These are phyloP conservation scores for Petrophora chlorosata DNA, from an alignment of 2,888 invertebrate genomes.

Conservation along the genomic window DNA sequence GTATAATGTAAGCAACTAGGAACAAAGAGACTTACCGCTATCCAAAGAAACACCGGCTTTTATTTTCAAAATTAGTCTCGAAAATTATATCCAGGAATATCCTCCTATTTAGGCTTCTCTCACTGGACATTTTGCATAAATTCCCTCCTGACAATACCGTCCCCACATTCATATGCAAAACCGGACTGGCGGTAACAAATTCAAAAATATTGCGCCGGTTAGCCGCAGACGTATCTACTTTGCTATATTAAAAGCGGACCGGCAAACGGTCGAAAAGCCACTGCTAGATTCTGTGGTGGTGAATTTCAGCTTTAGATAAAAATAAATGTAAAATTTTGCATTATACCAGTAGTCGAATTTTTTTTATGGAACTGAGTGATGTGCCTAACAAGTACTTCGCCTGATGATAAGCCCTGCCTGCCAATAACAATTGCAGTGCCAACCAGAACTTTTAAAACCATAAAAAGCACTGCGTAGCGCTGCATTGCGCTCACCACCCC, in stretches of 20 bases:
- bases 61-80: conserved; percentile 7
- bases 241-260: conserved; percentile 60
- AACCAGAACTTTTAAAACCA: too few relatives aligned
- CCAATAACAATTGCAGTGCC: too few relatives aligned
- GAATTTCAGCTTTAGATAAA: neutral
- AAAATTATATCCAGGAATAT: conserved; percentile 10
- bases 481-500: too few relatives aligned
- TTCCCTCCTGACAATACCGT: conserved; percentile 28
- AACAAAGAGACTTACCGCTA: too few relatives aligned
- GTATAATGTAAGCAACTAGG: too few relatives aligned
- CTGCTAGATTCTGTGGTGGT: conserved; percentile 7
- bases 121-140: conserved; percentile 28
- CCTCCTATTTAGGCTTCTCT: conserved; percentile 13
- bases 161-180: conserved; percentile 45
- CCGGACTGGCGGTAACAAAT: conserved; percentile 44
- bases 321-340: too few relatives aligned
- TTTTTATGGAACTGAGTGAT: too few relatives aligned
- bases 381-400: too few relatives aligned
- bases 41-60: too few relatives aligned
- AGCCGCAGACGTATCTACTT: conserved; percentile 44
- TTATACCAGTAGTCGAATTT: too few relatives aligned
- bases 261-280: conserved; percentile 40
- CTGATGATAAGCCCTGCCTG: too few relatives aligned
- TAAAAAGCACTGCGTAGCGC: too few relatives aligned
- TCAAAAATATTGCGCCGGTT: conserved; percentile 48